phyloP scores from a whole-genome alignment of 2,797 vertebrate genomes.

The Sarcophilus harrisii region DNA sequence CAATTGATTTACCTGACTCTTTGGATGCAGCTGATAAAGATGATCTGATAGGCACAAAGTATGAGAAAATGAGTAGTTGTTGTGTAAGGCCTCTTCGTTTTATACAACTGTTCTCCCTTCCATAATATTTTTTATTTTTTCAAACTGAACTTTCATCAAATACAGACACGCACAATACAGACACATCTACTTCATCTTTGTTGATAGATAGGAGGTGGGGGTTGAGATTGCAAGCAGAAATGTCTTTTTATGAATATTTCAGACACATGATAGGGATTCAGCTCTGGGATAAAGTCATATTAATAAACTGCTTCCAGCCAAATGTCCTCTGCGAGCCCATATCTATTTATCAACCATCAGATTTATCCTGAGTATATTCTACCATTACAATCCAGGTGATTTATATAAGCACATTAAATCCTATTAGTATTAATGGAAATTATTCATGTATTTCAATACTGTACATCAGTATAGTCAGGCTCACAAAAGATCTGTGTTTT shows the following conservation, averaged over 20 bases:
- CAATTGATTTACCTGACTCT: conserved; percentile 53
- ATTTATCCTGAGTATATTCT: conserved; percentile 68
- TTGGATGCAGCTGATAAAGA: conserved; percentile 68
- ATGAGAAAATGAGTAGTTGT: conserved; percentile 42
- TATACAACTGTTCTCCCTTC: conserved; percentile 54
- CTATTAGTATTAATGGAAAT: conserved; percentile 78
- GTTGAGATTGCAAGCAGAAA: not conserved
- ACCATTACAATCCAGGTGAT: conserved; percentile 75
- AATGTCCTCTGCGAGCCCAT: conserved; percentile 77
- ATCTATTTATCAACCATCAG: conserved; percentile 66
- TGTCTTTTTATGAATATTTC: conserved; percentile 70
- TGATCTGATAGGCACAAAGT: conserved; percentile 68
- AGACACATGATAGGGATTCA: conserved; percentile 62
- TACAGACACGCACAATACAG: conserved; percentile 41
- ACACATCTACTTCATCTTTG: conserved; percentile 65
- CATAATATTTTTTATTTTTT: conserved; percentile 68
- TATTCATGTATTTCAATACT: conserved; percentile 60
- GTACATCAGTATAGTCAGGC: conserved; percentile 48
- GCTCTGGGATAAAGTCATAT: conserved; percentile 53
- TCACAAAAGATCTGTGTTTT: conserved; percentile 62
- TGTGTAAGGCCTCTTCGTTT: conserved; percentile 64
- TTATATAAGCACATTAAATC: conserved; percentile 67
- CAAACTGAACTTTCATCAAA: conserved; percentile 57
- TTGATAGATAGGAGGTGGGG: conserved; percentile 44
- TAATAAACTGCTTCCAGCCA: conserved; percentile 65